Evolutionary conservation across 2,113 vertebrate genomes (phyloP).

Genomic region (Psephotus haematonotus): DNA sequence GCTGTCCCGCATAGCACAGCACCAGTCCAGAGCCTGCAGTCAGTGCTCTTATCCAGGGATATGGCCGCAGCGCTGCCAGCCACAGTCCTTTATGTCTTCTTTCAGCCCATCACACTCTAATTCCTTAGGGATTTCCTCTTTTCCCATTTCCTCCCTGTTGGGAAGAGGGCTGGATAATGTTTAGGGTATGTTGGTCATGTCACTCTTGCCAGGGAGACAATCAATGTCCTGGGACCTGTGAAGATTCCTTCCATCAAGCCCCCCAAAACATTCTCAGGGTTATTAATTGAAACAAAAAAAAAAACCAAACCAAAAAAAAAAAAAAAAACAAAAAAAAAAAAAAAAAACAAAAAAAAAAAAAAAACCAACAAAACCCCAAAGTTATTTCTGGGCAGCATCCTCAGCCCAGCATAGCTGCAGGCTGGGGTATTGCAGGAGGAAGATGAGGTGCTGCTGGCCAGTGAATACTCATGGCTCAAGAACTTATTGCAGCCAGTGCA

Average conservation of each 20-base stretch:
- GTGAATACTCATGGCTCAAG: fast-evolving
- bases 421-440: background rate
- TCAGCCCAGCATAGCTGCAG: background rate
- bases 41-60: background rate
- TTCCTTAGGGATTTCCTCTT: background rate
- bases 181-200: background rate
- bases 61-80: background rate
- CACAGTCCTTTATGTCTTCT: background rate
- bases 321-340: too few species aligned
- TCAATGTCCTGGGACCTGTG: fast-evolving
- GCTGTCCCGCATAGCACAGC: background rate
- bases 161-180: background rate
- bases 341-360: background rate
- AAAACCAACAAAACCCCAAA: too few species aligned
- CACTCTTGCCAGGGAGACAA: background rate
- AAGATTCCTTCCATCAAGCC: background rate
- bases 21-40: background rate
- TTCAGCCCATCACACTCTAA: background rate
- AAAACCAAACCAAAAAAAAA: background rate
- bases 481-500: background rate
- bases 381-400: background rate
- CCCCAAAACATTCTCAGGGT: background rate
- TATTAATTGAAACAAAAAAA: background rate
- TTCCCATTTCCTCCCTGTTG: background rate
- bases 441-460: background rate